phyloP scores from a whole-genome alignment of 2,113 vertebrate genomes.

The Chionomys nivalis region DNA sequence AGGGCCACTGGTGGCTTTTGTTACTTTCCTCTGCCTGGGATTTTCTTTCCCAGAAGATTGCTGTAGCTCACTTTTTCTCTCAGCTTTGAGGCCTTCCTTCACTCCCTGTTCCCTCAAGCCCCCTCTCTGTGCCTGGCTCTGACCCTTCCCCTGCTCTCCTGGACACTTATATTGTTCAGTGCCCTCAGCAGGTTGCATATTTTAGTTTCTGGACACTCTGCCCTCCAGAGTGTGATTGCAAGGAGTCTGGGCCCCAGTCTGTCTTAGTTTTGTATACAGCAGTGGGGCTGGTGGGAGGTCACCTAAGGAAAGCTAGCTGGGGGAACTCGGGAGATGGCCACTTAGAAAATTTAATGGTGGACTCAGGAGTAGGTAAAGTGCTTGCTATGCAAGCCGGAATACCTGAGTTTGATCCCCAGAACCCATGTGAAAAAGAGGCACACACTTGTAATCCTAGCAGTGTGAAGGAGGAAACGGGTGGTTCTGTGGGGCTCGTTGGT shows the following conservation, averaged over 20 bases:
- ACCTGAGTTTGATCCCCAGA: neutral
- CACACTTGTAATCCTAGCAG: neutral
- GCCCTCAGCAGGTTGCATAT: accelerated
- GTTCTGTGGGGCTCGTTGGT: neutral
- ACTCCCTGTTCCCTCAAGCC: accelerated
- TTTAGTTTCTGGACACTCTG: neutral
- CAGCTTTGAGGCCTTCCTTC: neutral
- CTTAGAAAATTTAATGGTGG: neutral
- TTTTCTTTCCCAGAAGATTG: neutral
- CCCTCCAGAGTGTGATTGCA: neutral
- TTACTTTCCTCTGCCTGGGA: neutral
- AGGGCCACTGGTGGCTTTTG: neutral
- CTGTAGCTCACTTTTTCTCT: accelerated
- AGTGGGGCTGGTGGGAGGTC: neutral
- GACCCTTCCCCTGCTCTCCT: accelerated
- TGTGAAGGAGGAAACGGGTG: neutral
- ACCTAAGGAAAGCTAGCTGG: neutral
- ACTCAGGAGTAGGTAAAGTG: neutral
- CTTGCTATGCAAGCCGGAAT: too few species aligned
- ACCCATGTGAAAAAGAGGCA: neutral
- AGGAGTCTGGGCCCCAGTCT: accelerated
- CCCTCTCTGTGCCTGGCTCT: neutral
- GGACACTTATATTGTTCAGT: accelerated
- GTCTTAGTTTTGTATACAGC: neutral
- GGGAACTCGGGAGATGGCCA: neutral